Conservation (phyloP, 1,140 invertebrate genomes). For the Drosophila truncata region DNA sequence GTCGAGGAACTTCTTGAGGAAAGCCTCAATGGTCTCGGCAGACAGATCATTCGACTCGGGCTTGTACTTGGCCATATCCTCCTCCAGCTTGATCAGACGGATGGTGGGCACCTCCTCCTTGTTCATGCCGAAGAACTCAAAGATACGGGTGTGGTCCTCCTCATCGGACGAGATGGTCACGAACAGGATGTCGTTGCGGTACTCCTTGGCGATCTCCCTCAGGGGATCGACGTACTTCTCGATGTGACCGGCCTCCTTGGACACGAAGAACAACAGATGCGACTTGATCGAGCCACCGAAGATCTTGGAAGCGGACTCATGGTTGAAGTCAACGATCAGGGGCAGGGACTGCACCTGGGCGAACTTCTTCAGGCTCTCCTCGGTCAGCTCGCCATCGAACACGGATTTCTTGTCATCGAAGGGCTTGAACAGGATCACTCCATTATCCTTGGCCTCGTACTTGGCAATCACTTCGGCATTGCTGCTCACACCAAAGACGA, state of each 20-base stretch:
- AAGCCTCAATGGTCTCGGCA: constrained; percentile 92
- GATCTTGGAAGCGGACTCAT: constrained; percentile 98
- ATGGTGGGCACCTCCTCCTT: constrained; percentile 96
- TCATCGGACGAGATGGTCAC: constrained; percentile 98
- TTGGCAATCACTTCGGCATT: constrained; percentile 90
- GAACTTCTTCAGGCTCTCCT: constrained; percentile 93
- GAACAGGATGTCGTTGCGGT: constrained; percentile 96
- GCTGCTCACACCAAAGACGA: constrained; percentile 94
- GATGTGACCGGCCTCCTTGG: constrained; percentile 94
- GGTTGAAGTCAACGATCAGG: constrained; percentile 98
- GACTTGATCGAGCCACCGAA: constrained; percentile 99
- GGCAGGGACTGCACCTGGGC: constrained; percentile 94
- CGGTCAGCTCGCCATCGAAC: constrained; percentile 90
- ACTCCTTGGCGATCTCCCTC: constrained; percentile 93
- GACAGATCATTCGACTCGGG: constrained; percentile 92
- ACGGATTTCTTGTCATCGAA: constrained; percentile 97
- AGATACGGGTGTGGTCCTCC: constrained; percentile 97
- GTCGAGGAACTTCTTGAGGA: constrained; percentile 95
- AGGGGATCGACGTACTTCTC: constrained; percentile 92
- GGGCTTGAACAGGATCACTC: constrained; percentile 86
- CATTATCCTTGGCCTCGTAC: constrained; percentile 76
- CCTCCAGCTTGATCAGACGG: constrained; percentile 96
- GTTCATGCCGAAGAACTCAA: constrained; percentile 99
- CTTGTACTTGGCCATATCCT: constrained; percentile 99
- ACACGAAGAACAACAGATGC: constrained; percentile 97